phyloP scores from a whole-genome alignment of 35 echinoderm and acorn worm genomes.

The Chiridota heheva region DNA sequence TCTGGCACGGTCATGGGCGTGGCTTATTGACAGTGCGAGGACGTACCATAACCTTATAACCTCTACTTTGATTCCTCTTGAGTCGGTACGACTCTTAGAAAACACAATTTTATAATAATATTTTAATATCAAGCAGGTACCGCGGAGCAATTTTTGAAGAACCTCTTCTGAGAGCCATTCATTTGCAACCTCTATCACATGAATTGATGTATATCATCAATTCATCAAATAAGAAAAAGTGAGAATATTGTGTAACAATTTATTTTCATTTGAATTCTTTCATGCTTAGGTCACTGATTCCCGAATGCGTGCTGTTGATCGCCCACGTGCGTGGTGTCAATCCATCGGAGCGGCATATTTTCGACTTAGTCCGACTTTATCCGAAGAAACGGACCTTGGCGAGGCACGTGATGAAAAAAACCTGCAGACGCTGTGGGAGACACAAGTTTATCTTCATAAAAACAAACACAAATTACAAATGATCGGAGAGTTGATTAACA shows the following conservation, averaged over 20 bases:
- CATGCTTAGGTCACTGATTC: slow-evolving; percentile 27
- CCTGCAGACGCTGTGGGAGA: slow-evolving; percentile 32
- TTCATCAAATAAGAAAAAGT: background rate
- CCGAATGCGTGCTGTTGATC: slow-evolving; percentile 21
- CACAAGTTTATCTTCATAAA: slow-evolving; percentile 18
- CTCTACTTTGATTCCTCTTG: no score
- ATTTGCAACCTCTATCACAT: background rate
- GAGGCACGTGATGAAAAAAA: background rate
- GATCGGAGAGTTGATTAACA: slow-evolving; percentile 25
- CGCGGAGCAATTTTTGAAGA: background rate
- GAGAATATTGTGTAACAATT: background rate
- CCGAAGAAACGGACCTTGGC: slow-evolving; percentile 6
- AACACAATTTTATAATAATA: no score
- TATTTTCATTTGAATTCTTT: background rate
- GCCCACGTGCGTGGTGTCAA: slow-evolving; percentile 31
- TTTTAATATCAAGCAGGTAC: background rate
- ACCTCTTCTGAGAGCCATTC: background rate
- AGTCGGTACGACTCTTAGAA: no score
- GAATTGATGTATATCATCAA: background rate
- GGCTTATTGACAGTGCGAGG: no score
- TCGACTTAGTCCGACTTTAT: slow-evolving; percentile 17
- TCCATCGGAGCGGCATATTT: slow-evolving; percentile 36
- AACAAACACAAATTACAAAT: slow-evolving; percentile 34
- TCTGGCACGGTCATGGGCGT: no score
- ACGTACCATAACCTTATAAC: no score